Conservation (phyloP, 2,797 vertebrate genomes). For the Epinephelus coioides region DNA sequence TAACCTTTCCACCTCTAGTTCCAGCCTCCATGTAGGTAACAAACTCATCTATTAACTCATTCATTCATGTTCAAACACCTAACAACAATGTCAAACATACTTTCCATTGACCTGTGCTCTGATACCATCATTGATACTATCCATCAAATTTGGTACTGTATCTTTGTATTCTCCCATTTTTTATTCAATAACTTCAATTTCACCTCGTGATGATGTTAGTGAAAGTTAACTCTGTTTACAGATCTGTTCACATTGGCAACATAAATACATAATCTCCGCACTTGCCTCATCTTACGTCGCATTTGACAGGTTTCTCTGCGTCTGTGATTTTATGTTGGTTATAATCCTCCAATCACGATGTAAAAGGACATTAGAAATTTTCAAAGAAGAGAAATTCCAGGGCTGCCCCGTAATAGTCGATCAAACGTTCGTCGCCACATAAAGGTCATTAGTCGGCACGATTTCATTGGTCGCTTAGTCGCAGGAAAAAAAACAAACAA, state of each 20-base stretch:
- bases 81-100: neutral
- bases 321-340: neutral
- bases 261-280: neutral
- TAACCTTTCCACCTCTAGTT: constrained; percentile 85
- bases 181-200: neutral
- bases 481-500: too few species aligned
- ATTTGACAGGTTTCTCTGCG: neutral
- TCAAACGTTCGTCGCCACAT: too few species aligned
- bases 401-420: too few species aligned
- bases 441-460: too few species aligned
- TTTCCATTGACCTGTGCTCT: neutral
- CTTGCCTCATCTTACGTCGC: neutral
- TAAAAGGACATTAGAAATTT: neutral
- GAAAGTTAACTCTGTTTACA: neutral
- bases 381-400: too few species aligned
- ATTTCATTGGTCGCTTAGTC: too few species aligned
- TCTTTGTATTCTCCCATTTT: neutral
- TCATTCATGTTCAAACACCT: constrained; percentile 1
- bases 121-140: neutral
- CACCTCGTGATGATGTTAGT: neutral
- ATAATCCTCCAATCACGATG: neutral
- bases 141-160: neutral
- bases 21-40: constrained; percentile 88
- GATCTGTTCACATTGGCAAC: constrained; percentile 65
- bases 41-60: constrained; percentile 46